Evolutionary conservation across 1,140 invertebrate species (phyloP).

Genomic region (Ips nitidus): DNA sequence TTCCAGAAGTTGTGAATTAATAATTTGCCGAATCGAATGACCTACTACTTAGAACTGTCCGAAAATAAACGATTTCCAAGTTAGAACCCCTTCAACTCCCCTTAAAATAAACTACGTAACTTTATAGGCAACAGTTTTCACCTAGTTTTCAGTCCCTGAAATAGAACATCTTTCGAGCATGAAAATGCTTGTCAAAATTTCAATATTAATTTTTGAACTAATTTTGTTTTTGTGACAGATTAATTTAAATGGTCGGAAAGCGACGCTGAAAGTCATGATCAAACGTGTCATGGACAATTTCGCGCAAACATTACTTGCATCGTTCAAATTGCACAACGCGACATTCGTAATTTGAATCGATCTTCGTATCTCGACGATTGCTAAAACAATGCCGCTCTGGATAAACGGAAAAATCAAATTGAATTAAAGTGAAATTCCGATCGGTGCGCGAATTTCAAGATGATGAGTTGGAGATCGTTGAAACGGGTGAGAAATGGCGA

Average conservation of each 20-base stretch:
- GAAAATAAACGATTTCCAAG: too few species aligned
- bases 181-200: too few species aligned
- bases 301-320: not conserved
- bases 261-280: conserved; percentile 6
- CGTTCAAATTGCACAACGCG: conserved; percentile 14
- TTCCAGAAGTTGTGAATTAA: not conserved
- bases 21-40: too few species aligned
- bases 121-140: too few species aligned
- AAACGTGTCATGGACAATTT: conserved; percentile 12
- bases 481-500: conserved; percentile 57
- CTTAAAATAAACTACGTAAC: too few species aligned
- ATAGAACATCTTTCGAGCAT: too few species aligned
- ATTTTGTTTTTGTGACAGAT: too few species aligned
- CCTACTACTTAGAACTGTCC: too few species aligned
- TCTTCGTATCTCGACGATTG: not conserved
- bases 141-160: too few species aligned
- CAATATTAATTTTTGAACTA: too few species aligned
- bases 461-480: conserved; percentile 58
- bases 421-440: not conserved
- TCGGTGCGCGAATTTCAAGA: conserved; percentile 35
- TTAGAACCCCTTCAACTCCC: too few species aligned
- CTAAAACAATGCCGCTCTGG: not conserved
- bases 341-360: conserved; percentile 4
- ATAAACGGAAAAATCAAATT: conserved; percentile 7
- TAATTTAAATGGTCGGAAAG: not conserved